Conservation (phyloP, 2,797 vertebrate genomes). For the Podarcis lilfordi region DNA sequence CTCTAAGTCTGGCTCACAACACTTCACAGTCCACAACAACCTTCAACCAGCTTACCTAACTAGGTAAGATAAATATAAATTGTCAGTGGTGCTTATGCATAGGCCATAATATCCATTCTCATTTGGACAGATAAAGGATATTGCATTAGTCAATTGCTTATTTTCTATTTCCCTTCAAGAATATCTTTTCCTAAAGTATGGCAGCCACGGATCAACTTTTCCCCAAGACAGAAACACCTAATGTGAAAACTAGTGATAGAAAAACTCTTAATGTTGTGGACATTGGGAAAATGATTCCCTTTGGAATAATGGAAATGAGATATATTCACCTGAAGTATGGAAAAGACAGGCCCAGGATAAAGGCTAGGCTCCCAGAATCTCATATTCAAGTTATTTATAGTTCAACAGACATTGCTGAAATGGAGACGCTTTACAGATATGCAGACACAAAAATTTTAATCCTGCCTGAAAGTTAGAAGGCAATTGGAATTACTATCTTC, state of each 20-base stretch:
- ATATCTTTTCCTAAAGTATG: background rate
- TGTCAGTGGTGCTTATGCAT: background rate
- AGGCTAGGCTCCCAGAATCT: background rate
- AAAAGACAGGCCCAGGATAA: background rate
- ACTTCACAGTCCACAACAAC: background rate
- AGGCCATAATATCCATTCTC: background rate
- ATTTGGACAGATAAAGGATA: background rate
- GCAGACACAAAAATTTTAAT: slow-evolving; percentile 5
- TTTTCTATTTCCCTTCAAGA: background rate
- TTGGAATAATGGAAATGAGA: accelerated
- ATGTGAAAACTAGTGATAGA: background rate
- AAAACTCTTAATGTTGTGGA: background rate
- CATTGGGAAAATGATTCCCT: background rate
- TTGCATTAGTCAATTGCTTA: background rate
- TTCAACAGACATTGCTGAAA: background rate
- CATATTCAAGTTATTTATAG: slow-evolving; percentile 12
- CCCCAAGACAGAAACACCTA: background rate
- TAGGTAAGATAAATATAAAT: background rate
- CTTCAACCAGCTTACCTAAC: background rate
- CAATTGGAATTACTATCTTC: slow-evolving; percentile 5
- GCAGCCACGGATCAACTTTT: background rate
- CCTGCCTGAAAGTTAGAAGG: background rate
- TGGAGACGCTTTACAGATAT: background rate
- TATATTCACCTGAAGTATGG: background rate
- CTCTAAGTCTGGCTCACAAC: background rate